These are phyloP conservation scores for Cinclus mexicanus DNA, from an alignment of 2,113 vertebrate genomes.

Conservation along the genomic window DNA sequence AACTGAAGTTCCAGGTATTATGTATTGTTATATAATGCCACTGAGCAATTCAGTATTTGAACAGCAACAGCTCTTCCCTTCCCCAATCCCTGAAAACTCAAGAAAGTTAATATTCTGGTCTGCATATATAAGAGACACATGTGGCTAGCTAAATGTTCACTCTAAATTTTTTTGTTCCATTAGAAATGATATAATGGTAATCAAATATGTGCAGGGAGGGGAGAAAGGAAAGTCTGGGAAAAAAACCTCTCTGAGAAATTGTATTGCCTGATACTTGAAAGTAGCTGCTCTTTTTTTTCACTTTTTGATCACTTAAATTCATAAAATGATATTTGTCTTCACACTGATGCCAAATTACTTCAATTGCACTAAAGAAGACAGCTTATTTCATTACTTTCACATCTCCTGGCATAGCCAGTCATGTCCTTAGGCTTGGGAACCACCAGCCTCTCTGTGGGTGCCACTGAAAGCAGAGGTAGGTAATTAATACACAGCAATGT, in stretches of 20 bases:
- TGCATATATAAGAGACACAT: not conserved
- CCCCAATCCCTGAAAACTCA: not conserved
- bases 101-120: not conserved
- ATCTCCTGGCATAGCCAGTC: not conserved
- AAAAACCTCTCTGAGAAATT: not conserved
- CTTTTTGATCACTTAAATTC: not conserved
- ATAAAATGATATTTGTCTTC: not conserved
- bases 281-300: not conserved
- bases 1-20: not conserved
- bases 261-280: not conserved
- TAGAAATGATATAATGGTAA: not conserved
- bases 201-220: not conserved
- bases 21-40: not conserved
- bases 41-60: not conserved
- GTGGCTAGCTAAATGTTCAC: not conserved
- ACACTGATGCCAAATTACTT: not conserved
- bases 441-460: not conserved
- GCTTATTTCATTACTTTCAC: not conserved
- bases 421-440: not conserved
- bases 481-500: not conserved
- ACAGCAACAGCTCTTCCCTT: not conserved
- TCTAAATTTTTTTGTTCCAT: not conserved
- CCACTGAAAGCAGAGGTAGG: not conserved
- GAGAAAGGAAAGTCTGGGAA: not conserved
- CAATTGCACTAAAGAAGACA: not conserved